phyloP scores from a whole-genome alignment of 2,888 invertebrate species.

The Catocala sponsa region DNA sequence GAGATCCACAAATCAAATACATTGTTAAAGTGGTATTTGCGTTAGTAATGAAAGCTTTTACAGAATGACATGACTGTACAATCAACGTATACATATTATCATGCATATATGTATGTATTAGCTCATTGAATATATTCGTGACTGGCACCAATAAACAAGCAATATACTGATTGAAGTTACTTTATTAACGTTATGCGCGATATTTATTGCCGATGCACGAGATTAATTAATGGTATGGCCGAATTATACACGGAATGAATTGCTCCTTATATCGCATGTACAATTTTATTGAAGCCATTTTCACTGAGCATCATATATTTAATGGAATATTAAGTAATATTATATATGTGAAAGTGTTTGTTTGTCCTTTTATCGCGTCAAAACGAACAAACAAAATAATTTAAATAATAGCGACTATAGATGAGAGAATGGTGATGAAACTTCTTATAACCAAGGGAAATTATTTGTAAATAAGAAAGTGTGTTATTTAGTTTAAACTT shows the following conservation, averaged over 20 bases:
- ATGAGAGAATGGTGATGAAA: too few species aligned
- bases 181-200: conserved; percentile 42
- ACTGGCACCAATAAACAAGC: conserved; percentile 44
- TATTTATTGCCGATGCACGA: conserved; percentile 43
- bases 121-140: conserved; percentile 45
- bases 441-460: too few species aligned
- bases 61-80: too few species aligned
- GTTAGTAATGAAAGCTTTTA: too few species aligned
- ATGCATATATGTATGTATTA: conserved; percentile 14
- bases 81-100: too few species aligned
- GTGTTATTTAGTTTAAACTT: too few species aligned
- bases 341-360: conserved; percentile 9
- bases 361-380: too few species aligned
- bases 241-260: conserved; percentile 45
- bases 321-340: conserved; percentile 19
- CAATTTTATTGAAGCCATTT: conserved; percentile 45
- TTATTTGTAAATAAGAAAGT: too few species aligned
- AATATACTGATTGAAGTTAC: conserved; percentile 50
- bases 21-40: too few species aligned
- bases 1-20: too few species aligned
- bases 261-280: conserved; percentile 36
- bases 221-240: conserved; percentile 49
- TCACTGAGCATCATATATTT: conserved; percentile 23
- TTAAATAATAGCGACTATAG: too few species aligned
- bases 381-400: too few species aligned